Conservation (phyloP, 1,140 invertebrate genomes). For the Drosophila melanogaster region Release_6_plus_ISO1_MT NC_004354.4:17336001-17336500, state of each 20-base stretch:
- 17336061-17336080: too few relatives aligned
- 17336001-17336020: too few relatives aligned
- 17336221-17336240: slow-evolving; percentile 36
- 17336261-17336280: slow-evolving; percentile 35
- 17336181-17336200: slow-evolving; percentile 73
- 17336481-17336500: too few relatives aligned
- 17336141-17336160: slow-evolving; percentile 41
- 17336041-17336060: not conserved
- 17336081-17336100: not conserved
- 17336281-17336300: not conserved
- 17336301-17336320: slow-evolving; percentile 21
- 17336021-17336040: too few relatives aligned
- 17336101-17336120: not conserved
- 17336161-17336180: slow-evolving; percentile 75
- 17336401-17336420: slow-evolving; percentile 11
- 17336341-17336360: slow-evolving; percentile 29
- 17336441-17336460: not conserved
- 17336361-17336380: slow-evolving; percentile 8
- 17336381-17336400: slow-evolving; percentile 6
- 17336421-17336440: not conserved
- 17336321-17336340: slow-evolving; percentile 12
- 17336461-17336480: too few relatives aligned
- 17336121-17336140: slow-evolving; percentile 2
- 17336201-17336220: slow-evolving; percentile 70
- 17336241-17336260: slow-evolving; percentile 49